A percentile compares a stretch with the other conserved stretches of the same genome.
phyloP scores from a whole-genome alignment of 2,797 vertebrate genomes.

The Myotis myotis region DNA sequence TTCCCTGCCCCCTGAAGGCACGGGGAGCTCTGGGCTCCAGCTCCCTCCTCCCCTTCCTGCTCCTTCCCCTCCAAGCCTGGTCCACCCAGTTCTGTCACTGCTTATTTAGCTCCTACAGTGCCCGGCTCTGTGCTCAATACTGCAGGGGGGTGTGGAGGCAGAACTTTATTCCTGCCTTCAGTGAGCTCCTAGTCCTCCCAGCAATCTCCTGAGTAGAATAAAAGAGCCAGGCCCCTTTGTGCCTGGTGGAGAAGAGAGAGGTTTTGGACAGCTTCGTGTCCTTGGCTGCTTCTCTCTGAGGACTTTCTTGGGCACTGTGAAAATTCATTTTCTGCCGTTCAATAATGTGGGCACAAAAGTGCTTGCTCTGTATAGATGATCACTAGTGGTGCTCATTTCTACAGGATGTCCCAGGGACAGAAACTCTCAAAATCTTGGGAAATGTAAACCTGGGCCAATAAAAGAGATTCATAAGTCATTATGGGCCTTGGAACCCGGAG shows the following conservation, averaged over 20 bases:
- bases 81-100: not conserved
- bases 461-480: constrained; percentile 10
- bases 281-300: constrained; percentile 7
- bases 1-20: not conserved
- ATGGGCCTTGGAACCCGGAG: not conserved
- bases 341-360: not conserved
- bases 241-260: not conserved
- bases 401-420: not conserved
- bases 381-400: not conserved
- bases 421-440: not conserved
- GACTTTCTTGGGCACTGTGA: not conserved
- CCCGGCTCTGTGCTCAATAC: not conserved
- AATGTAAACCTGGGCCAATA: not conserved
- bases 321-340: constrained; percentile 1
- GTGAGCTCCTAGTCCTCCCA: not conserved
- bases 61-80: not conserved
- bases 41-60: not conserved
- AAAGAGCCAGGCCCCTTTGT: not conserved
- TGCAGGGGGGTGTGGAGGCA: not conserved
- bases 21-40: not conserved
- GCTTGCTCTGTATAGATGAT: not conserved
- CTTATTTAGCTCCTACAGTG: not conserved
- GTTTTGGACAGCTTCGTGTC: constrained; percentile 5
- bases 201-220: not conserved
- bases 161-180: constrained; percentile 50